Conservation (phyloP, 2,888 invertebrate species). For the Drosophila stalkeri region DNA sequence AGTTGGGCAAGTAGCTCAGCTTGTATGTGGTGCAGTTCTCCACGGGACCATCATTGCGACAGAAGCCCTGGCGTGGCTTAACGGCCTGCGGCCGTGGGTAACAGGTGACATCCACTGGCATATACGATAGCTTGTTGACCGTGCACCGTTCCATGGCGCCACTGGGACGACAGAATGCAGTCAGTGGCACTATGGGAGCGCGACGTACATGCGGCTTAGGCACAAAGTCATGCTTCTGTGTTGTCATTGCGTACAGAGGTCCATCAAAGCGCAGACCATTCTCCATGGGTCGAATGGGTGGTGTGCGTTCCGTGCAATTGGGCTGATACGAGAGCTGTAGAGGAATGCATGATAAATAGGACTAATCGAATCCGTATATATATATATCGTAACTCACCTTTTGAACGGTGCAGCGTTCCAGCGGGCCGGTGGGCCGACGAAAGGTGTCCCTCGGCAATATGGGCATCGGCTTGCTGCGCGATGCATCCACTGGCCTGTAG, state of each 20-base stretch:
- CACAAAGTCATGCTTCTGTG: slow-evolving; percentile 90
- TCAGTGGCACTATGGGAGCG: slow-evolving; percentile 71
- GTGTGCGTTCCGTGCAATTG: slow-evolving; percentile 86
- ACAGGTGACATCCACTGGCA: slow-evolving; percentile 82
- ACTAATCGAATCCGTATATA: not conserved
- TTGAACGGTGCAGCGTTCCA: slow-evolving; percentile 83
- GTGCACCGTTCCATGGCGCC: slow-evolving; percentile 83
- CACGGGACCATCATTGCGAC: slow-evolving; percentile 72
- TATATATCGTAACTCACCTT: slow-evolving; percentile 57
- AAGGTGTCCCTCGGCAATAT: slow-evolving; percentile 78
- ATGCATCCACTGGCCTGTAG: slow-evolving; percentile 79
- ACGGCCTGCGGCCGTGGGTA: slow-evolving; percentile 69
- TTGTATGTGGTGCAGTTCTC: slow-evolving; percentile 86
- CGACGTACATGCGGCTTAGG: slow-evolving; percentile 87
- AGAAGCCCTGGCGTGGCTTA: slow-evolving; percentile 80
- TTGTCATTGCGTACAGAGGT: slow-evolving; percentile 90
- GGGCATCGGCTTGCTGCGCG: slow-evolving; percentile 72
- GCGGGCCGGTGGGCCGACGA: slow-evolving; percentile 67
- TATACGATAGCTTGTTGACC: slow-evolving; percentile 83
- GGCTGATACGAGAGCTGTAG: slow-evolving; percentile 87
- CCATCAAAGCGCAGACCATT: slow-evolving; percentile 87
- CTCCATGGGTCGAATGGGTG: slow-evolving; percentile 87
- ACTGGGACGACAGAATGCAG: slow-evolving; percentile 75
- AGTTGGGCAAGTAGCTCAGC: slow-evolving; percentile 86
- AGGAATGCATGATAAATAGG: not conserved